Evolutionary conservation across 2,888 invertebrate genomes (phyloP), one percentile per base, ranked within the genome.

Genomic region (Steromphala cineraria): DNA sequence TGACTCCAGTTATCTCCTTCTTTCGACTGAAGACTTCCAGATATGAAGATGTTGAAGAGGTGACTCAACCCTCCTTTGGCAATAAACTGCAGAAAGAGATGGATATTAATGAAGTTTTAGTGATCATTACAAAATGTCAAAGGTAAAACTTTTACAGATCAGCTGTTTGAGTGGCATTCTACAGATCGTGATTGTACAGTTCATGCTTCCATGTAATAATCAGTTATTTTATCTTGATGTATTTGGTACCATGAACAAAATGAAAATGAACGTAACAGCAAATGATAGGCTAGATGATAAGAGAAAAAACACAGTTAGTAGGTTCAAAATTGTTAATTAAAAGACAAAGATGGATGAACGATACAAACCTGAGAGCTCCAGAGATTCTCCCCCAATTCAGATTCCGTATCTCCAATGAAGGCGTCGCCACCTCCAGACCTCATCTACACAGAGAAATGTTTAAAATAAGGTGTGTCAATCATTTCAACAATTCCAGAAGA

Each of bases 21-120:
- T 79, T 96, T 95, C 31, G 94, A 92, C 94, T 97, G 97, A 83
- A 97, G 93, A 56, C 96, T 95, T 24, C 96, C 97, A 52, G 97
- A 97, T 95, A 97, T 96, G 94, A 98, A 98, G 86, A 98, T 98
- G 92, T 97, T 97, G 92, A 97, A 98, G 52, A 98, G 94, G 94
- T 98, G 96, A 82, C 96, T 95, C 86, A 98, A 94, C 0, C 98
- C 98, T 17, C 98, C 98, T 88, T 96, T 96, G 89, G 96, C 96
- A 52, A 98, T 96, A 91, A 98, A 98, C 86, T 96, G 84, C 46
- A 75, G 77, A 67, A 75, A 53, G 55, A 46, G 5, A 74, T 3
- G n/a, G 7, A 36, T 62, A 56, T 56, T 56, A 17, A 56, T n/a
- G 56, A 56, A 19, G 2, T 56, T 56, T 24, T 13, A 17, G 15